Base-by-base conservation (phyloP, 2,888 invertebrate genomes). In the Clivina fossor region DNA sequence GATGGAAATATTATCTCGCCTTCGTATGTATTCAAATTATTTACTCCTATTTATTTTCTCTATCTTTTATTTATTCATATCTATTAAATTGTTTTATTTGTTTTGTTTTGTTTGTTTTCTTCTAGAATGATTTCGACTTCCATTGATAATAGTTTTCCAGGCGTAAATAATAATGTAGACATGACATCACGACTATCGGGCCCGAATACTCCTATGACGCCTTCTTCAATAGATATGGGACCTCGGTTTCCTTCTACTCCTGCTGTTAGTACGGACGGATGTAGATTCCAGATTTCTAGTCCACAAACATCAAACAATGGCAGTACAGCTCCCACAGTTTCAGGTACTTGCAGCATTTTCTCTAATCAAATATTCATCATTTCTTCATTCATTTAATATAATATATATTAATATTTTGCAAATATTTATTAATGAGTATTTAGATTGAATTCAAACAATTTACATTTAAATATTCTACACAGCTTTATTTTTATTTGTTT, bases 1-100 rank as follows among this genome's bases (percentile, higher is more conserved):
- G 90, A 88, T 73, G 82, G 82, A 69, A 84, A 81, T 63, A 83
- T 84, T 66, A 83, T 84, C 73, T 85, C 85, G 71, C 85, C 88
- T 57, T 82, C 85, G 89, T 89, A 80, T 80, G 85, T 81, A 58
- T 59, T 22, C 13, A 9, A 15, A 13, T n/a, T 9, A 5, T 35
- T 35, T 35, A 7, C 7, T 20, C 22, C 38, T 51, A 18, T 40
- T 30, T 24, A 18, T 26, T 19, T 28, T 20, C 48, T n/a, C n/a
- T n/a, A n/a, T n/a, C n/a, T n/a, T n/a, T n/a, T n/a, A n/a, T n/a
- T n/a, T n/a, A n/a, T n/a, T n/a, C n/a, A n/a, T n/a, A n/a, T n/a
- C n/a, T n/a, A n/a, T n/a, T n/a, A n/a, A n/a, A n/a, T n/a, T n/a
- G n/a, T n/a, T n/a, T n/a, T n/a, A n/a, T n/a, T n/a, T n/a, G n/a